Evolutionary conservation across 1,140 invertebrate species (phyloP).

Genomic region (Drosophila oshimai): DNA sequence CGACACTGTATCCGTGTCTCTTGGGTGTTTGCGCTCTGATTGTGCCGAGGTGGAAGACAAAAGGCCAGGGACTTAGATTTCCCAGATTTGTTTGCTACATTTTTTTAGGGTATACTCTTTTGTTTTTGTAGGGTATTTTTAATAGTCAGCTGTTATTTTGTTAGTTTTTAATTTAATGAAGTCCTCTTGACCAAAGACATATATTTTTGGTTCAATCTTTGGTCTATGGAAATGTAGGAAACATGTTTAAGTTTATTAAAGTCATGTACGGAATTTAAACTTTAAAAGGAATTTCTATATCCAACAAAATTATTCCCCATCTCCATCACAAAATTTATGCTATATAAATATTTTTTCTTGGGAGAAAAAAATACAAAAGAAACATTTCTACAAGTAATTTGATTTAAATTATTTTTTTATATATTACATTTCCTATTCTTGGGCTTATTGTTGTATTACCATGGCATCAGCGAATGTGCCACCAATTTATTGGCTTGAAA

Average conservation of each 20-base stretch:
- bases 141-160: too few relatives aligned
- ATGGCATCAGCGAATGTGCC: neutral
- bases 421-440: neutral
- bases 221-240: too few relatives aligned
- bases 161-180: too few relatives aligned
- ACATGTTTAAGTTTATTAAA: too few relatives aligned
- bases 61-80: slow-evolving; percentile 26
- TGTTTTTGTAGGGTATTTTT: neutral
- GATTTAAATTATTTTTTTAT: too few relatives aligned
- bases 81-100: slow-evolving; percentile 1
- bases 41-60: slow-evolving; percentile 16
- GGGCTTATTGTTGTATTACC: neutral
- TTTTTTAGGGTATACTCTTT: slow-evolving; percentile 2
- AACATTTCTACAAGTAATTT: neutral
- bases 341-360: neutral
- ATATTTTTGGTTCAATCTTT: too few relatives aligned
- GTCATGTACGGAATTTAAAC: too few relatives aligned
- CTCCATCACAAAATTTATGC: too few relatives aligned
- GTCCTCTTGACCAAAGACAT: too few relatives aligned
- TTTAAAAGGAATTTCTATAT: neutral
- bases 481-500: neutral
- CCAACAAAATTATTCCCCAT: too few relatives aligned
- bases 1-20: neutral
- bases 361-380: neutral
- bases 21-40: slow-evolving; percentile 4